Conservation (phyloP, 2,797 vertebrate species). For the Gallirallus australis region DNA sequence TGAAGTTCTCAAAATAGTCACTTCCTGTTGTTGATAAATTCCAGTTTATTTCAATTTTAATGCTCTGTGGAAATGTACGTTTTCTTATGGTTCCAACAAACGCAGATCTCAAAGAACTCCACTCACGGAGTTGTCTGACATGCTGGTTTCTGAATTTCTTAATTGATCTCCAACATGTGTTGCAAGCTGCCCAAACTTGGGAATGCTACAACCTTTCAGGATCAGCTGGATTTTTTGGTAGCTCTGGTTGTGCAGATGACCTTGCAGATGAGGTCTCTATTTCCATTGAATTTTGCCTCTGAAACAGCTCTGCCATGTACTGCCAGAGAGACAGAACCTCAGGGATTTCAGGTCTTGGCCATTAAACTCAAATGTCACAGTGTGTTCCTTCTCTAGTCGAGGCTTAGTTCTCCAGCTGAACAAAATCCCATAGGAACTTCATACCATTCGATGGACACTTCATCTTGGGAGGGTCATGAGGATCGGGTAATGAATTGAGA, state of each 20-base stretch:
- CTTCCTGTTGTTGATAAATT: neutral
- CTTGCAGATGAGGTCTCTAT: neutral
- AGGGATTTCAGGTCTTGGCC: neutral
- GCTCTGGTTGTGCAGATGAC: neutral
- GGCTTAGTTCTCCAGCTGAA: neutral
- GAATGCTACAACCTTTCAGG: neutral
- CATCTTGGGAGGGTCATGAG: neutral
- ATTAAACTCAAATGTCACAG: neutral
- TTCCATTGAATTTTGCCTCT: neutral
- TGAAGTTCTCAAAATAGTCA: neutral
- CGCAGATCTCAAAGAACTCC: neutral
- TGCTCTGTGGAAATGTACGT: neutral
- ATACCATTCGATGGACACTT: neutral
- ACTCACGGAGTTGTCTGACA: neutral
- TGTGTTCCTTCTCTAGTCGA: neutral
- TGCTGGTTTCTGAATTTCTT: neutral
- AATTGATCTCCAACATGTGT: neutral
- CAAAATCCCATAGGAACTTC: neutral
- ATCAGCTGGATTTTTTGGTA: neutral
- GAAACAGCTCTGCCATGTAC: neutral
- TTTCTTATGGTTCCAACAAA: neutral
- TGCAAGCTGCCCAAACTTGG: neutral
- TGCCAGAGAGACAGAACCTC: neutral
- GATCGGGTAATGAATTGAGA: neutral
- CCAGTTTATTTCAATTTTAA: neutral